phyloP scores from a whole-genome alignment of 2,113 vertebrate species.

The Planiliza haematocheilus region DNA sequence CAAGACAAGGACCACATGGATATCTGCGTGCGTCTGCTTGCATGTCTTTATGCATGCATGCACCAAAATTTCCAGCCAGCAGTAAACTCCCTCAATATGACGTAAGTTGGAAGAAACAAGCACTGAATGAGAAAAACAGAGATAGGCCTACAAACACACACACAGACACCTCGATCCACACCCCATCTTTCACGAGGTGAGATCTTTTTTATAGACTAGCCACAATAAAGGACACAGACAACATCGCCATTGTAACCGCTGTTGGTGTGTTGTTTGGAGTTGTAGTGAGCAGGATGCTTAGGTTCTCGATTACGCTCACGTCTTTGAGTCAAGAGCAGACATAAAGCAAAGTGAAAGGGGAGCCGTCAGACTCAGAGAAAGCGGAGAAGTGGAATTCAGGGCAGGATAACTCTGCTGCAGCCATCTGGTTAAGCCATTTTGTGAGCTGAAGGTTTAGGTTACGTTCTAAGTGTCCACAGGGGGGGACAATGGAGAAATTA shows the following conservation, averaged over 20 bases:
- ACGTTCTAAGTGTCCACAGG: slow-evolving; percentile 44
- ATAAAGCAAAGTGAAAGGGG: slow-evolving; percentile 57
- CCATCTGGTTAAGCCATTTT: slow-evolving; percentile 71
- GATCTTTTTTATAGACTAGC: slow-evolving; percentile 50
- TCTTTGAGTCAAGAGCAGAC: slow-evolving; percentile 42
- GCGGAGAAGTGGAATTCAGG: slow-evolving; percentile 49
- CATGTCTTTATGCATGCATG: slow-evolving; percentile 25
- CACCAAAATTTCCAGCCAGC: slow-evolving; percentile 29
- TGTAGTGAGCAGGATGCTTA: slow-evolving; percentile 26
- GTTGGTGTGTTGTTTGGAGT: slow-evolving; percentile 29
- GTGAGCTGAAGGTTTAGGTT: slow-evolving; percentile 58
- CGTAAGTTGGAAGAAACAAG: slow-evolving; percentile 24
- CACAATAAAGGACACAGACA: slow-evolving; percentile 35
- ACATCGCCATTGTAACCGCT: slow-evolving; percentile 25
- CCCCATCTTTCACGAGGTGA: slow-evolving; percentile 55
- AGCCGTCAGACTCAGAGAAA: slow-evolving; percentile 39
- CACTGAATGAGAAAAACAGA: slow-evolving; percentile 52
- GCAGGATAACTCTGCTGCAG: slow-evolving; percentile 44
- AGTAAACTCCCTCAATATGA: slow-evolving; percentile 33
- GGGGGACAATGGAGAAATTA: slow-evolving; percentile 45
- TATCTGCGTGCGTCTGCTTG: slow-evolving; percentile 21
- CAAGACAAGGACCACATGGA: slow-evolving; percentile 37
- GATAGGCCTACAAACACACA: slow-evolving; percentile 12
- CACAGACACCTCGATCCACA: slow-evolving; percentile 20
- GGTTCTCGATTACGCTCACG: slow-evolving; percentile 16